Base-by-base conservation (phyloP, 2,888 invertebrate genomes). In the Timema podura region DNA sequence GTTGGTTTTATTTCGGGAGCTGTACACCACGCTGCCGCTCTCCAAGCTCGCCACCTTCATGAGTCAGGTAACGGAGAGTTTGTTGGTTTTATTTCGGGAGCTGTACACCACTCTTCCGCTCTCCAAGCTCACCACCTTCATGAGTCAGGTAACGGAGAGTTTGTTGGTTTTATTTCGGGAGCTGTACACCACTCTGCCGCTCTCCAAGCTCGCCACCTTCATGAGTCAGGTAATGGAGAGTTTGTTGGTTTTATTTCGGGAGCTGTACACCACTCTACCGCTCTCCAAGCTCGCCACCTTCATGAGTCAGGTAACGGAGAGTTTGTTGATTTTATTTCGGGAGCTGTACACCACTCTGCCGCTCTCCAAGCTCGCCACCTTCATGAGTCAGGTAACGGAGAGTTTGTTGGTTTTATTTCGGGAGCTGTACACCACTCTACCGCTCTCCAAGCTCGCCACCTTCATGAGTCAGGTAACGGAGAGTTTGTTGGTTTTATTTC, bases 281-380 rank as follows among this genome's bases (percentile, higher is more conserved):
- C 84, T 98, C 75, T 89, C 90, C 48, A 99, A 99, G 83, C 83
- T 99, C 75, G 96, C 97, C 0, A 92, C 92, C 1, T 98, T 99
- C 81, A 95, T 98, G 91, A 85, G 85, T 64, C 77, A 61, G 61
- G n/a, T n/a, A n/a, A n/a, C n/a, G n/a, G n/a, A n/a, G n/a, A n/a
- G n/a, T n/a, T n/a, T n/a, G n/a, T n/a, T n/a, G n/a, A n/a, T n/a
- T n/a, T n/a, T n/a, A n/a, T n/a, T n/a, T n/a, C n/a, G n/a, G n/a
- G n/a, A n/a, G n/a, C n/a, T 99, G 76, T 99, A 99, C 83, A 98
- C 98, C 0, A 98, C 98, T 0, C 85, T 99, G 79, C 96, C 97
- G 0, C 84, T 98, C 75, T 89, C 90, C 48, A 99, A 99, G 83
- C 83, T 99, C 75, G 96, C 97, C 0, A 92, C 92, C 1, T 98